Conservation (phyloP, 1,140 invertebrate species). For the Saccostrea glomerata region DNA sequence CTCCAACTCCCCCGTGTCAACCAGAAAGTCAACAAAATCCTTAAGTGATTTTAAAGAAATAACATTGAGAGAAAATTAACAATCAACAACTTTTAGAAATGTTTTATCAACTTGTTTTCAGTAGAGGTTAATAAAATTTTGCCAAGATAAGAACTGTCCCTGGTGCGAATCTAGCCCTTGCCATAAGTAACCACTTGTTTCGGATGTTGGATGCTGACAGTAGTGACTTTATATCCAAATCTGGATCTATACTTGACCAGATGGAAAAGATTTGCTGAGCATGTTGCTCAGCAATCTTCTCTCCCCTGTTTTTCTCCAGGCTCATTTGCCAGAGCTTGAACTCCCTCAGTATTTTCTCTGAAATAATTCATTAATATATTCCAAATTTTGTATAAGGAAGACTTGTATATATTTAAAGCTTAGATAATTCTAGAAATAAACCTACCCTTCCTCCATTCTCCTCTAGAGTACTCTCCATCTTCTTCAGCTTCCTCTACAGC, state of each 20-base stretch:
- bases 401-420: too few relatives aligned
- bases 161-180: background rate
- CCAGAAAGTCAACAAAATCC: background rate
- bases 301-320: background rate
- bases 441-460: too few relatives aligned
- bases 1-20: background rate
- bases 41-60: background rate
- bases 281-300: background rate
- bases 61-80: background rate
- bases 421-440: too few relatives aligned
- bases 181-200: background rate
- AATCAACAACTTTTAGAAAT: background rate
- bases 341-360: too few relatives aligned
- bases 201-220: background rate
- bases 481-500: too few relatives aligned
- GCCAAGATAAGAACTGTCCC: background rate
- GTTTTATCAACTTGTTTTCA: background rate
- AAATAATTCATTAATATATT: too few relatives aligned
- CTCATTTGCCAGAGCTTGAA: background rate
- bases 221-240: background rate
- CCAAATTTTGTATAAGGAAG: too few relatives aligned
- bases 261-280: background rate
- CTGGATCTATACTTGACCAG: background rate
- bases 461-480: too few relatives aligned
- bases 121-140: background rate